phyloP scores from a whole-genome alignment of 1,140 invertebrate genomes.

The Platorchestia sp. region DNA sequence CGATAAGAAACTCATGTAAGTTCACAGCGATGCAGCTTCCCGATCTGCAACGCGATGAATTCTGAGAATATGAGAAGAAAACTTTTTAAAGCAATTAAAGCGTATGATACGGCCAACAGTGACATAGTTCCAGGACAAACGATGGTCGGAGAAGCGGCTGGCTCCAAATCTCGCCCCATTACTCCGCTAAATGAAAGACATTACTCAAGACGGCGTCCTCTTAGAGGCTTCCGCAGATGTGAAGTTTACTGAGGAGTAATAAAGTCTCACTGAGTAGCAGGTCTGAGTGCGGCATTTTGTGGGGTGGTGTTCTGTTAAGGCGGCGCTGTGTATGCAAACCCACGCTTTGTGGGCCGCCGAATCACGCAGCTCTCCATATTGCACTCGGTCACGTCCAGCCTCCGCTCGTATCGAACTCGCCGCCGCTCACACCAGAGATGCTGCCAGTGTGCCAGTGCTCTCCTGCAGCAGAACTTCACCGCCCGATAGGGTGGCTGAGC shows the following conservation, averaged over 20 bases:
- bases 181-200: conserved; percentile 48
- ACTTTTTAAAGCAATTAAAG: neutral
- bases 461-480: too few relatives aligned
- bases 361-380: neutral
- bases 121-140: conserved; percentile 23
- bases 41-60: neutral
- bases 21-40: neutral
- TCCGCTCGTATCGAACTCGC: neutral
- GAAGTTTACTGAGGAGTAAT: conserved; percentile 50
- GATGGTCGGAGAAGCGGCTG: neutral
- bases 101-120: neutral
- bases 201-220: conserved; percentile 46
- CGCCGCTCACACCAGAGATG: too few relatives aligned
- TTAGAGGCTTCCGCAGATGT: neutral
- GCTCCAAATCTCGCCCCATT: conserved; percentile 48
- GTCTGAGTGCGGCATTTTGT: conserved; percentile 46
- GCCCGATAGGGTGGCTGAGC: too few relatives aligned
- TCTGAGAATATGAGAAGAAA: neutral
- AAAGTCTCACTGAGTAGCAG: conserved; percentile 41
- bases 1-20: neutral
- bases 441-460: neutral
- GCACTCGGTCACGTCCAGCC: conserved; percentile 19
- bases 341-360: conserved; percentile 12
- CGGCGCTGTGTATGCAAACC: conserved; percentile 40
- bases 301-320: neutral